These are phyloP conservation scores for Meghimatium bilineatum DNA, from an alignment of 2,888 invertebrate genomes.

Conservation along the genomic window DNA sequence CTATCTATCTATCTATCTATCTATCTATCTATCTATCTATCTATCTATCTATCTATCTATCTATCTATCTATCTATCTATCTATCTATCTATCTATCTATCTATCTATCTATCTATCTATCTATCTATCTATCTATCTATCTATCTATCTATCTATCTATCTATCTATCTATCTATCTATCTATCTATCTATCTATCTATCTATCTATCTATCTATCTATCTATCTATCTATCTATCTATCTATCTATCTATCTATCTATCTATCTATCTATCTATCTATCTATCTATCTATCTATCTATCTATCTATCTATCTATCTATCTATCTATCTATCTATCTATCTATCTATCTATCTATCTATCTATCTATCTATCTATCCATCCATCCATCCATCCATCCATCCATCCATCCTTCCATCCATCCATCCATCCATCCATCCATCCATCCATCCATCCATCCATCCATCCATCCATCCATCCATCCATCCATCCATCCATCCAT, in stretches of 20 bases:
- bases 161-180: not conserved
- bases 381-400: not conserved
- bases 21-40: constrained; percentile 3
- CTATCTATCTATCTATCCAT: too few relatives aligned
- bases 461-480: too few relatives aligned
- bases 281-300: constrained; percentile 13
- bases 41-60: constrained; percentile 3
- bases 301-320: constrained; percentile 15
- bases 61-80: constrained; percentile 3
- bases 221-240: constrained; percentile 17
- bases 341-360: not conserved
- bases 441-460: too few relatives aligned
- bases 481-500: too few relatives aligned
- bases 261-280: constrained; percentile 13
- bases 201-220: not conserved
- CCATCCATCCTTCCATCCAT: not conserved
- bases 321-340: constrained; percentile 6
- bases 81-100: constrained; percentile 3
- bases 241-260: constrained; percentile 15
- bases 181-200: not conserved
- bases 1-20: constrained; percentile 1
- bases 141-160: constrained; percentile 3
- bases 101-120: constrained; percentile 3
- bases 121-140: constrained; percentile 3
- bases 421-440: too few relatives aligned